A percentile compares a stretch with the other conserved stretches of the same genome.
phyloP scores from a whole-genome alignment of 1,140 invertebrate genomes.

The Drosophila chauvacae region DNA sequence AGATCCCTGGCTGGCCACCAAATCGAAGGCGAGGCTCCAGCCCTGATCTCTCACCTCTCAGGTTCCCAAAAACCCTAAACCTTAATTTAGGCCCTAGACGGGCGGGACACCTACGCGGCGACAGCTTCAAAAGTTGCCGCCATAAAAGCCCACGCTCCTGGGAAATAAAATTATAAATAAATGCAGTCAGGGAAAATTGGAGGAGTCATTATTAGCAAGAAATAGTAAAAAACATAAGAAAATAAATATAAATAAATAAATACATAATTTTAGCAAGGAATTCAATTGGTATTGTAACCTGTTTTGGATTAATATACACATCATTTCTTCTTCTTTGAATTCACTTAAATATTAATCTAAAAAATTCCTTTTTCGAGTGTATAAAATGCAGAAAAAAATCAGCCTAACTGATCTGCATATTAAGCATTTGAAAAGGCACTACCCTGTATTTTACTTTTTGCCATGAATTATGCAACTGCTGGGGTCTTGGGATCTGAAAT shows the following conservation, averaged over 20 bases:
- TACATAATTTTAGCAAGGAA: too few relatives aligned
- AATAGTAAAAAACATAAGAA: background rate
- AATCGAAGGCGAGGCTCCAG: constrained; percentile 29
- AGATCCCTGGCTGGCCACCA: constrained; percentile 12
- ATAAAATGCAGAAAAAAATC: constrained; percentile 14
- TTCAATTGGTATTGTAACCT: too few relatives aligned
- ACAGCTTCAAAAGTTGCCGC: constrained; percentile 67
- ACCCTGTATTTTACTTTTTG: constrained; percentile 23
- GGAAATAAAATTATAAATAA: constrained; percentile 13
- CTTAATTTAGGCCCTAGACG: constrained; percentile 28
- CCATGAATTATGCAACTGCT: constrained; percentile 19
- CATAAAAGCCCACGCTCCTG: constrained; percentile 49
- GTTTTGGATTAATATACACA: too few relatives aligned
- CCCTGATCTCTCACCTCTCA: constrained; percentile 7
- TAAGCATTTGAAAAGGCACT: constrained; percentile 23
- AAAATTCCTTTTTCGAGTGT: background rate
- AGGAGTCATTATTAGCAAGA: background rate
- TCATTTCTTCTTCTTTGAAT: too few relatives aligned
- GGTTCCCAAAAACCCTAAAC: constrained; percentile 24
- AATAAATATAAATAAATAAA: too few relatives aligned
- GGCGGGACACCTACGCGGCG: constrained; percentile 48
- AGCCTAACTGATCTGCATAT: constrained; percentile 45
- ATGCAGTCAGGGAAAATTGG: constrained; percentile 9
- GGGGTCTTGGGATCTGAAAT: constrained; percentile 11
- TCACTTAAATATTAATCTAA: background rate